Percentiles rank a stretch among this genome's conserved stretches.
These are phyloP conservation scores for Cliona cf. orientalis DNA, from an alignment of 37 sponge, comb jelly and placozoan genomes.

Conservation along the genomic window DNA sequence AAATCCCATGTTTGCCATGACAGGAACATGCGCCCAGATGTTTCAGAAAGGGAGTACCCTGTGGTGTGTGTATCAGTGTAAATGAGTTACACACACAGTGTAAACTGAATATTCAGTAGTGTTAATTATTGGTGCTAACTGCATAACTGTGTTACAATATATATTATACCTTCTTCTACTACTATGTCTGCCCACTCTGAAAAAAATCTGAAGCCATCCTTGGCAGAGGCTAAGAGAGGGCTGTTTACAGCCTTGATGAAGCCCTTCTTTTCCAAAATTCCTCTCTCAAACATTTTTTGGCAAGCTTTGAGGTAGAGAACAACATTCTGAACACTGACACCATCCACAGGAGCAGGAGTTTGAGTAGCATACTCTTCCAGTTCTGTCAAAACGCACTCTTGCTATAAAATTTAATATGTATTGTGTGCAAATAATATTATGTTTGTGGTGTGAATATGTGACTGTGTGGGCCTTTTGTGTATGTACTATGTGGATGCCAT, in stretches of 20 bases:
- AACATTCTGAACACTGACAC: background rate
- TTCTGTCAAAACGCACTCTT: no score
- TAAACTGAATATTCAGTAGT: no score
- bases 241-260: slow-evolving; percentile 16
- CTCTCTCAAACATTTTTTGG: slow-evolving; percentile 15
- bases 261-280: slow-evolving; percentile 27
- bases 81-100: no score
- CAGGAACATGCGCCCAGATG: background rate
- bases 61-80: no score
- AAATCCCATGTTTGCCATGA: no score
- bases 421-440: no score
- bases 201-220: slow-evolving; percentile 6
- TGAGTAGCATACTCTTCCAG: slow-evolving; percentile 24
- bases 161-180: no score
- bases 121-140: no score
- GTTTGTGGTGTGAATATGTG: no score
- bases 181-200: no score
- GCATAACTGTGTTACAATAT: no score
- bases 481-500: background rate
- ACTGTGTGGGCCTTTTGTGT: background rate
- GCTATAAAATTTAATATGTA: no score
- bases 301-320: slow-evolving; percentile 29
- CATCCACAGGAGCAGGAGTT: background rate
- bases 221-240: background rate
- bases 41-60: background rate